Evolutionary conservation across 2,888 invertebrate species (phyloP).

Genomic region (Campopleginae sp.): DNA sequence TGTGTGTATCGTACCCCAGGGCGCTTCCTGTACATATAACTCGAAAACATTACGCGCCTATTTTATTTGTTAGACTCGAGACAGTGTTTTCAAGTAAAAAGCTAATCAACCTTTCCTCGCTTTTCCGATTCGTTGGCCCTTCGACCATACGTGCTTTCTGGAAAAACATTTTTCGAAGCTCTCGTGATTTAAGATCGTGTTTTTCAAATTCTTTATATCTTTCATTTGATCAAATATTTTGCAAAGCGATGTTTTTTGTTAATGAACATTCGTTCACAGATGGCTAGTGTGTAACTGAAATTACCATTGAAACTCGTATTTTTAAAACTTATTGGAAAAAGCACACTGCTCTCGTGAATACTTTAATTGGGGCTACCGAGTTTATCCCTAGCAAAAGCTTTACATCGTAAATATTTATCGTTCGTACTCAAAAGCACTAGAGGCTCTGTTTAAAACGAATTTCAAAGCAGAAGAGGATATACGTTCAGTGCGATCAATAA

Average conservation of each 20-base stretch:
- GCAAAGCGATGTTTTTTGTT: neutral
- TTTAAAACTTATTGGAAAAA: slow-evolving; percentile 49
- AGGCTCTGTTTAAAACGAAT: slow-evolving; percentile 63
- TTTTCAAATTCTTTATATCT: neutral
- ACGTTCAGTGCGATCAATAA: slow-evolving; percentile 65
- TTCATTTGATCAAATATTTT: neutral
- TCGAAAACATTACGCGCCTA: slow-evolving; percentile 16
- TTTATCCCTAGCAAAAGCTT: slow-evolving; percentile 52
- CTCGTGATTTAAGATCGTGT: neutral
- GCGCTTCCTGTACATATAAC: slow-evolving; percentile 5
- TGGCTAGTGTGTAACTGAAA: slow-evolving; percentile 30
- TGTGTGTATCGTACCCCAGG: slow-evolving; percentile 19
- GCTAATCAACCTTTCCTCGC: neutral
- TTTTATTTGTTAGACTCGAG: slow-evolving; percentile 27
- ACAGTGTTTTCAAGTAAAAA: slow-evolving; percentile 5
- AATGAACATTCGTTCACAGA: neutral
- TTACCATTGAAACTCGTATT: slow-evolving; percentile 33
- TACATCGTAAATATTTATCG: slow-evolving; percentile 67
- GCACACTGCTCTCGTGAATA: slow-evolving; percentile 53
- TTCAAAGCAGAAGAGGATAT: slow-evolving; percentile 58
- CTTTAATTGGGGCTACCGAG: slow-evolving; percentile 60
- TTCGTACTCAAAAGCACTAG: slow-evolving; percentile 60
- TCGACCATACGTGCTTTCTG: neutral
- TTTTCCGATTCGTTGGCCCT: neutral
- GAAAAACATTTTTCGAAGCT: neutral